phyloP scores from a whole-genome alignment of 1,140 invertebrate genomes.

The Portunus trituberculatus region DNA sequence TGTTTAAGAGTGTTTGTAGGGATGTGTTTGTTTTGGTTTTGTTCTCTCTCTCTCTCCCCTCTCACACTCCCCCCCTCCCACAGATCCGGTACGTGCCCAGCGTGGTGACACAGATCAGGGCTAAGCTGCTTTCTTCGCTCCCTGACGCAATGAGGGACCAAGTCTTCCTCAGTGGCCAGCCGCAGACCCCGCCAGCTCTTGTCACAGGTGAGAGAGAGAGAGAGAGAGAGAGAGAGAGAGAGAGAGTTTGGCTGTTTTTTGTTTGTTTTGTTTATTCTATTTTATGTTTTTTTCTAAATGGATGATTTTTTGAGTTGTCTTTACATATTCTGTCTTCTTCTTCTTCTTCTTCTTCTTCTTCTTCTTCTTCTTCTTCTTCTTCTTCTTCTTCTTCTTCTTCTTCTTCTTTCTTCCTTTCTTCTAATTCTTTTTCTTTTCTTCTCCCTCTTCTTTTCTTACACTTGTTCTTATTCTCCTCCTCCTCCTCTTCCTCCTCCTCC shows the following conservation, averaged over 20 bases:
- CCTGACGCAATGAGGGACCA: constrained; percentile 78
- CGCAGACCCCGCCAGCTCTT: constrained; percentile 78
- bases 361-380: background rate
- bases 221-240: constrained; percentile 4
- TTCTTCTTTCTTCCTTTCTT: background rate
- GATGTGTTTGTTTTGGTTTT: background rate
- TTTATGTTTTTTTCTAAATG: background rate
- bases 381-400: background rate
- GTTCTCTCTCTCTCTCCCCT: background rate
- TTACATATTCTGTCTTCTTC: constrained; percentile 15
- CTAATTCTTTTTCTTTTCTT: background rate
- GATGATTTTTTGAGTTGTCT: background rate
- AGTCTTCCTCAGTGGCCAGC: constrained; percentile 77
- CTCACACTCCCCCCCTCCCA: background rate
- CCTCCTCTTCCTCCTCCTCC: too few species aligned
- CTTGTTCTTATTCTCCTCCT: too few species aligned
- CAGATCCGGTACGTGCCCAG: constrained; percentile 79
- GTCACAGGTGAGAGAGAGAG: constrained; percentile 72
- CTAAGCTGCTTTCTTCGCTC: constrained; percentile 78
- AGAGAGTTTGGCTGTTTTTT: background rate
- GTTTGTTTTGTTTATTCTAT: too few species aligned
- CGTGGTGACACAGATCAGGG: constrained; percentile 78
- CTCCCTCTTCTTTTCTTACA: too few species aligned
- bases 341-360: background rate
- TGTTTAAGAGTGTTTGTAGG: background rate